Evolutionary conservation across 2,888 invertebrate genomes (phyloP).

Genomic region (Hemicrepidius hirtus): DNA sequence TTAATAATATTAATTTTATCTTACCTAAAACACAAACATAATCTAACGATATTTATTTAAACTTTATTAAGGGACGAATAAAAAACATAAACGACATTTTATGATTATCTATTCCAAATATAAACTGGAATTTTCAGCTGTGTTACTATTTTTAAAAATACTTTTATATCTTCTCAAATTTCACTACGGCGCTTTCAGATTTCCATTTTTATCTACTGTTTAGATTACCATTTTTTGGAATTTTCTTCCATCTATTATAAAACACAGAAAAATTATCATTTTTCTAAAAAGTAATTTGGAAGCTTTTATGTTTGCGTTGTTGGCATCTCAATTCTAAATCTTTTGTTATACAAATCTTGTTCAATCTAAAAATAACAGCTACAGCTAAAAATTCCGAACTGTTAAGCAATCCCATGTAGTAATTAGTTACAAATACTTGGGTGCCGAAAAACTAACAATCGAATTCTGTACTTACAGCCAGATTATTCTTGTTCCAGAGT

Average conservation of each 20-base stretch:
- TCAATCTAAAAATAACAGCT: slow-evolving; percentile 38
- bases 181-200: too few species aligned
- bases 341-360: slow-evolving; percentile 14
- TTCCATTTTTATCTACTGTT: too few species aligned
- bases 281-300: neutral
- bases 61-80: too few species aligned
- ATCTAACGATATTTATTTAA: too few species aligned
- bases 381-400: slow-evolving; percentile 18
- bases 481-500: slow-evolving; percentile 72
- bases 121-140: too few species aligned
- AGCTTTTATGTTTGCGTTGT: neutral
- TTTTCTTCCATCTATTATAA: neutral
- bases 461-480: neutral
- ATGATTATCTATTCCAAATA: too few species aligned
- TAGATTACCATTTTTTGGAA: too few species aligned
- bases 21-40: too few species aligned
- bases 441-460: neutral
- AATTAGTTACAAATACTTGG: slow-evolving; percentile 2
- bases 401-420: slow-evolving; percentile 35
- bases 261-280: neutral
- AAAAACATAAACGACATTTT: too few species aligned
- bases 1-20: too few species aligned
- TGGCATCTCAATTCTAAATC: neutral
- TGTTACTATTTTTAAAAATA: too few species aligned
- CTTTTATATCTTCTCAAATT: too few species aligned